A percentile compares a stretch with the other conserved stretches of the same genome.
Evolutionary conservation across 1,140 invertebrate genomes (phyloP).

Genomic region (Physella acuta): DNA sequence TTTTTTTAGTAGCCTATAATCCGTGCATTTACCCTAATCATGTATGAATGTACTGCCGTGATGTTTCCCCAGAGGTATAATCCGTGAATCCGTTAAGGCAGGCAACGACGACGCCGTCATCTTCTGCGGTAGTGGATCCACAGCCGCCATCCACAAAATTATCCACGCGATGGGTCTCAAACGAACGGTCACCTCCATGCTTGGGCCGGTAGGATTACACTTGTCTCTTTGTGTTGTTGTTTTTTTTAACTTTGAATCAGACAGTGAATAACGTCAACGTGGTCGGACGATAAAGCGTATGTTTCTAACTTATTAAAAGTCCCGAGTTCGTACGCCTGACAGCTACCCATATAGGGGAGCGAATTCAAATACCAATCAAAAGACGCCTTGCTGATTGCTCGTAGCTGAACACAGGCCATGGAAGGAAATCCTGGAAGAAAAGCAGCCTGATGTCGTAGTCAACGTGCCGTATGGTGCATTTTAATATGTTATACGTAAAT

Average conservation of each 20-base stretch:
- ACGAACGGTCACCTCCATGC: conserved; percentile 60
- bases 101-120: conserved; percentile 82
- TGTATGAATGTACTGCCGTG: background rate
- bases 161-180: conserved; percentile 69
- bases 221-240: background rate
- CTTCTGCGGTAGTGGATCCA: conserved; percentile 75
- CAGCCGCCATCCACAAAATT: conserved; percentile 73
- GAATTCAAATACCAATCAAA: no score
- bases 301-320: background rate
- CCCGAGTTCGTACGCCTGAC: no score
- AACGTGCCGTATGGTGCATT: background rate
- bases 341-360: no score
- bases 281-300: background rate
- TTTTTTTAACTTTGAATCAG: background rate
- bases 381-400: no score
- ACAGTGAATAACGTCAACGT: background rate
- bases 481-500: background rate
- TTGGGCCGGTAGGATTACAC: background rate
- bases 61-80: conserved; percentile 72
- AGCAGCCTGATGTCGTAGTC: background rate
- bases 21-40: background rate
- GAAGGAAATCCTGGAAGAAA: background rate
- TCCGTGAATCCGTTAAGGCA: conserved; percentile 78
- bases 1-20: no score
- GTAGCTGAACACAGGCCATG: background rate